These are phyloP conservation scores for Hippoglossus hippoglossus DNA, from an alignment of 2,797 vertebrate genomes.

Conservation along the genomic window DNA sequence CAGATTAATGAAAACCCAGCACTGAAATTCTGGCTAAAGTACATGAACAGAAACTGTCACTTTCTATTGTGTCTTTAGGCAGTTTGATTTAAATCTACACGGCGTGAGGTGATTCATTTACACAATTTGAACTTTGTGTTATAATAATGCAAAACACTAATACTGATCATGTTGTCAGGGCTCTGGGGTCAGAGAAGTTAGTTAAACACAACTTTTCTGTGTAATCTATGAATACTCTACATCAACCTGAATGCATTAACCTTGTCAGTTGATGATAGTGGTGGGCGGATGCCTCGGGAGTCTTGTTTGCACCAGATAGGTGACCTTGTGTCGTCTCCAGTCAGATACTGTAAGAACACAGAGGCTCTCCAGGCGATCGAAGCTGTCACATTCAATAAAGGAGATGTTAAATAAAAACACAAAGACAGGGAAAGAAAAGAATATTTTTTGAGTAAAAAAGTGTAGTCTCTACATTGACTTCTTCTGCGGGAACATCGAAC, in stretches of 20 bases:
- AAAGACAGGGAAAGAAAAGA: constrained; percentile 22
- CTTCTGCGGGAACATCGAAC: constrained; percentile 32
- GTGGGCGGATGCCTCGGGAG: constrained; percentile 66
- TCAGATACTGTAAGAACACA: constrained; percentile 56
- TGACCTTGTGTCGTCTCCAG: constrained; percentile 64
- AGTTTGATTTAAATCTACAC: background rate
- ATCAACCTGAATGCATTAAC: constrained; percentile 44
- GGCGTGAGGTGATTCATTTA: constrained; percentile 3
- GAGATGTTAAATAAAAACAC: constrained; percentile 38
- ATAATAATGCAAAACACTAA: constrained; percentile 21
- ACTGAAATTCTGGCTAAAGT: background rate
- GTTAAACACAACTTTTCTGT: constrained; percentile 38
- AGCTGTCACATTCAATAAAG: constrained; percentile 64
- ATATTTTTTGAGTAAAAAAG: constrained; percentile 24
- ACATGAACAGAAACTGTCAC: background rate
- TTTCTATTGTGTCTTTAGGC: background rate
- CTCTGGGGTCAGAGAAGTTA: constrained; percentile 38
- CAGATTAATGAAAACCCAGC: background rate
- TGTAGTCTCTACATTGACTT: constrained; percentile 46
- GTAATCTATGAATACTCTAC: constrained; percentile 25
- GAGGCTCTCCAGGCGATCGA: constrained; percentile 61
- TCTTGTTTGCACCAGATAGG: constrained; percentile 50
- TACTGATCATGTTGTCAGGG: constrained; percentile 27
- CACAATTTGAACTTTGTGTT: constrained; percentile 22
- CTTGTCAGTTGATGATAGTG: constrained; percentile 49